A percentile compares a stretch with the other conserved stretches of the same genome.
Conservation (phyloP, 92 coral and sea anemone species). For the Anthopleura xanthogrammica region DNA sequence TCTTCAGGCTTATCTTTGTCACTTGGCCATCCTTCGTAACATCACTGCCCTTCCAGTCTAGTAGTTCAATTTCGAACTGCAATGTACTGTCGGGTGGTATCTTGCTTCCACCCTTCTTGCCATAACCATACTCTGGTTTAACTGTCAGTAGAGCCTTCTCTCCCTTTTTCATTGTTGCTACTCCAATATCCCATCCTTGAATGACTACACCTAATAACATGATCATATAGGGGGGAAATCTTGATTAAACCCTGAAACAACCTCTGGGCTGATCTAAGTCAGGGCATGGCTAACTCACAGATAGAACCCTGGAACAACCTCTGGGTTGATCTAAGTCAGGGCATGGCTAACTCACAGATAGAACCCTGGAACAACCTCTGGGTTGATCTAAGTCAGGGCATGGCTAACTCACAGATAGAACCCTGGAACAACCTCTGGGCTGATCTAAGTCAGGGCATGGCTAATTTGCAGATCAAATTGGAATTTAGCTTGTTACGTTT, state of each 20-base stretch:
- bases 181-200: conserved; percentile 83
- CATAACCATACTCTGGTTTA: conserved; percentile 82
- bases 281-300: no score
- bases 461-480: background rate
- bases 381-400: no score
- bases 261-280: no score
- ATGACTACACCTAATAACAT: conserved; percentile 72
- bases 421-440: no score
- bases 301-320: no score
- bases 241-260: no score
- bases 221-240: background rate
- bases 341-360: no score
- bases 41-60: conserved; percentile 82
- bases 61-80: conserved; percentile 76
- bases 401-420: no score
- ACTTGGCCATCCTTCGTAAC: conserved; percentile 75
- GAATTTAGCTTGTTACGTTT: background rate
- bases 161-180: conserved; percentile 72
- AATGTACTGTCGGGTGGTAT: conserved; percentile 81
- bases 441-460: no score
- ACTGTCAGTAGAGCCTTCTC: conserved; percentile 71
- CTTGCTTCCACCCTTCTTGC: conserved; percentile 66
- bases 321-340: no score
- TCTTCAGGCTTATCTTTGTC: conserved; percentile 60
- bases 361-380: no score